These are phyloP conservation scores for Lordiphosa collinella DNA, from an alignment of 1,140 invertebrate genomes.

Conservation along the genomic window DNA sequence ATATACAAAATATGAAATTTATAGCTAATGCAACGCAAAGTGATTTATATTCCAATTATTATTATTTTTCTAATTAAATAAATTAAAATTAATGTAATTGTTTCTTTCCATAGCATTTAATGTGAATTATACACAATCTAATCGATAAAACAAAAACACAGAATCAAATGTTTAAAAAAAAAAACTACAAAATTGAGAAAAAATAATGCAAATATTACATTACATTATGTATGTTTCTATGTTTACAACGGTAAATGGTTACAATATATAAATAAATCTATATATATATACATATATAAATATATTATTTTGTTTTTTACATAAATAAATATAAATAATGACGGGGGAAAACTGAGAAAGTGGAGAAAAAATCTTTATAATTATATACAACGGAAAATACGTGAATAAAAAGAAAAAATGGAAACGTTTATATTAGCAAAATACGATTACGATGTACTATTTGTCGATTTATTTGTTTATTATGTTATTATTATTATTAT, in stretches of 20 bases:
- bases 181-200: slow-evolving; percentile 32
- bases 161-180: slow-evolving; percentile 41
- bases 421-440: slow-evolving; percentile 30
- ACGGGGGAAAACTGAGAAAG: neutral
- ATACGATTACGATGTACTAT: slow-evolving; percentile 38
- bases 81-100: slow-evolving; percentile 60
- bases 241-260: slow-evolving; percentile 62
- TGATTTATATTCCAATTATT: slow-evolving; percentile 78
- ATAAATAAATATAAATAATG: slow-evolving; percentile 13
- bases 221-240: slow-evolving; percentile 54
- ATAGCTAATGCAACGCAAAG: slow-evolving; percentile 67
- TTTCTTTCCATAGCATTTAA: slow-evolving; percentile 58
- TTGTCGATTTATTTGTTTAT: slow-evolving; percentile 52
- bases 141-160: slow-evolving; percentile 41
- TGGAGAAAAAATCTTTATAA: slow-evolving; percentile 13
- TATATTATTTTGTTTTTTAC: slow-evolving; percentile 26
- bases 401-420: neutral
- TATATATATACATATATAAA: slow-evolving; percentile 24
- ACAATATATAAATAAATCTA: slow-evolving; percentile 33
- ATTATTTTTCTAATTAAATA: slow-evolving; percentile 76
- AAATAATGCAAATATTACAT: slow-evolving; percentile 46
- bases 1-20: slow-evolving; percentile 48
- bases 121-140: slow-evolving; percentile 55
- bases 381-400: slow-evolving; percentile 8
- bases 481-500: slow-evolving; percentile 31